Percentiles rank a stretch among this genome's conserved stretches.
Evolutionary conservation across 2,888 invertebrate species (phyloP).

Genomic region (Erebia epiphron): DNA sequence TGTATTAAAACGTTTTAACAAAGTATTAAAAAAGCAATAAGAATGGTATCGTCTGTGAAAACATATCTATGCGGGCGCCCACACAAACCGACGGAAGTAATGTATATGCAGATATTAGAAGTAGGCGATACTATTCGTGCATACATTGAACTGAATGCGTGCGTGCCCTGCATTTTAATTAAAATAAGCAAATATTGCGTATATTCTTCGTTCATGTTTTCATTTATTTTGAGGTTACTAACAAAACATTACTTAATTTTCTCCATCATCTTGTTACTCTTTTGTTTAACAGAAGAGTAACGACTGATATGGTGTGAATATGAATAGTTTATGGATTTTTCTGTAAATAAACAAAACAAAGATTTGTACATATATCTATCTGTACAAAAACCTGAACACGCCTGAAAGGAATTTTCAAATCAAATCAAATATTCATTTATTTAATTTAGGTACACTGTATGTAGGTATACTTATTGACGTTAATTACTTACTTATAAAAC

Average conservation of each 20-base stretch:
- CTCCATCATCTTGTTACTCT: too few species aligned
- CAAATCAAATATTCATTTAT: too few species aligned
- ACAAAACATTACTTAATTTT: background rate
- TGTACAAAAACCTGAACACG: too few species aligned
- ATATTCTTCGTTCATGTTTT: slow-evolving; percentile 14
- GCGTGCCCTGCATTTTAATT: slow-evolving; percentile 60
- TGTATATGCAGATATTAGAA: slow-evolving; percentile 61
- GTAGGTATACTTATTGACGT: too few species aligned
- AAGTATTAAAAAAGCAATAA: slow-evolving; percentile 28
- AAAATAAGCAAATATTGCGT: background rate
- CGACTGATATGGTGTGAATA: too few species aligned
- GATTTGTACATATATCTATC: too few species aligned
- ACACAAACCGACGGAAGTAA: slow-evolving; percentile 69
- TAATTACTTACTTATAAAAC: too few species aligned
- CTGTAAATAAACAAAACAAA: too few species aligned
- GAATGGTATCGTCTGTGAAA: slow-evolving; percentile 27
- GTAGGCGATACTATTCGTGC: slow-evolving; percentile 49
- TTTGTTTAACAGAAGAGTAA: background rate
- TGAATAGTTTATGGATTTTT: too few species aligned
- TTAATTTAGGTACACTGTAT: too few species aligned
- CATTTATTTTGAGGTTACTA: slow-evolving; percentile 11
- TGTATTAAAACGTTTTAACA: slow-evolving; percentile 6
- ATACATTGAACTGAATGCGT: slow-evolving; percentile 61
- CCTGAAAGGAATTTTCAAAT: too few species aligned
- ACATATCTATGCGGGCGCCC: slow-evolving; percentile 71